Evolutionary conservation across 2,888 invertebrate genomes (phyloP).

Genomic region (Apoda limacodes): DNA sequence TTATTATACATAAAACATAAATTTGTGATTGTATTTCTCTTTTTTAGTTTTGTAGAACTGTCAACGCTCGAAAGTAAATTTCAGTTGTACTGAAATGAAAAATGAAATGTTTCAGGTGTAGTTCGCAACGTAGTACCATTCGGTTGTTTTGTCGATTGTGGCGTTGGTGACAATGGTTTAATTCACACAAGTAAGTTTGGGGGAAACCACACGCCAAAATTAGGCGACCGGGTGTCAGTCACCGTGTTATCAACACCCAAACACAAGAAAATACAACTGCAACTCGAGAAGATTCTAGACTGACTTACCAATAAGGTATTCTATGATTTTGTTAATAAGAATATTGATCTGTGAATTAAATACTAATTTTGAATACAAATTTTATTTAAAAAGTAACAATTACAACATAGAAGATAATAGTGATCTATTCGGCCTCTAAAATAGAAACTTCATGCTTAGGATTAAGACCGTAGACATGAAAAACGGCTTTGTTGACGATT

Average conservation of each 20-base stretch:
- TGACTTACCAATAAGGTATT: too few relatives aligned
- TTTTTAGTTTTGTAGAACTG: too few relatives aligned
- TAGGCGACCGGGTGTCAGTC: constrained; percentile 78
- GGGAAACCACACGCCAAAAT: constrained; percentile 59
- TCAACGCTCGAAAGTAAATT: not conserved
- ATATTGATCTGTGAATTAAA: too few relatives aligned
- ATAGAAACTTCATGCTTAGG: constrained; percentile 35
- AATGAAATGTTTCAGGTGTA: constrained; percentile 68
- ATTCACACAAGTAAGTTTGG: constrained; percentile 74
- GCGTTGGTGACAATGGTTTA: constrained; percentile 77
- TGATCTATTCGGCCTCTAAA: constrained; percentile 43
- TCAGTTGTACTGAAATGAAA: not conserved
- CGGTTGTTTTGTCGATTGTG: constrained; percentile 92
- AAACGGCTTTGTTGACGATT: constrained; percentile 58
- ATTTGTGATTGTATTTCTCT: too few relatives aligned
- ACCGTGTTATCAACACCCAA: constrained; percentile 71
- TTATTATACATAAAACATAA: too few relatives aligned
- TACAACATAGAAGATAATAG: too few relatives aligned
- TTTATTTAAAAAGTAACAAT: constrained; percentile 9
- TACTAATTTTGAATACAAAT: not conserved
- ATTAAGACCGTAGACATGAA: constrained; percentile 44
- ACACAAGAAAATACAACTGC: constrained; percentile 69
- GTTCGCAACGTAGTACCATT: constrained; percentile 90
- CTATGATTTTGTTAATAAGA: too few relatives aligned
- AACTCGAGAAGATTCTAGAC: constrained; percentile 51